Evolutionary conservation across 2,888 invertebrate genomes (phyloP).

Genomic region (Agrilus cyanescens): DNA sequence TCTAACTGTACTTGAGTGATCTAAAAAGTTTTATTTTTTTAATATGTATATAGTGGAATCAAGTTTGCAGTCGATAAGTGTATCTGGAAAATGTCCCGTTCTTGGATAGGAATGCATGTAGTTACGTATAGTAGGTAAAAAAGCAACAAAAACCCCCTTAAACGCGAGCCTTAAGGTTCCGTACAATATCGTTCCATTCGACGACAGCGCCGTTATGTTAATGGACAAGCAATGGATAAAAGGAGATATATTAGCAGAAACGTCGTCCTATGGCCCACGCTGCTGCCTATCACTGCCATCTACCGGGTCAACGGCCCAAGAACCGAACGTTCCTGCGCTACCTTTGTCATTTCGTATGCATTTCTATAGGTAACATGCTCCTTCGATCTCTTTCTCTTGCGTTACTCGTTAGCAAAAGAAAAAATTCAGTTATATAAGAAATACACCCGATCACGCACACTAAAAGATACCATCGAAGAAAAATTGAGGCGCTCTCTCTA

Average conservation of each 20-base stretch:
- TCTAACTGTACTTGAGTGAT: no score
- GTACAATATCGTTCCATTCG: slow-evolving; percentile 22
- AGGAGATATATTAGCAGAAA: slow-evolving; percentile 26
- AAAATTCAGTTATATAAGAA: not conserved
- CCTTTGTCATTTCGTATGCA: slow-evolving; percentile 13
- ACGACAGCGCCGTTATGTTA: slow-evolving; percentile 24
- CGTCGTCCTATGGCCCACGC: slow-evolving; percentile 28
- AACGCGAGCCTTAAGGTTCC: slow-evolving; percentile 20
- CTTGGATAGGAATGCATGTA: no score
- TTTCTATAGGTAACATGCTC: slow-evolving; percentile 9
- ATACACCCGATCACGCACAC: slow-evolving; percentile 8
- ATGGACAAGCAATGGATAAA: slow-evolving; percentile 23
- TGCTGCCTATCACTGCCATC: slow-evolving; percentile 29
- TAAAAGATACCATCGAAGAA: slow-evolving; percentile 5
- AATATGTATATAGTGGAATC: no score
- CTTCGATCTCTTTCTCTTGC: no score
- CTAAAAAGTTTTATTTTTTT: no score
- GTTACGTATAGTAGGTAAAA: not conserved
- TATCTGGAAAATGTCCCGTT: no score
- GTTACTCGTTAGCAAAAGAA: slow-evolving; percentile 11
- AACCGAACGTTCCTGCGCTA: slow-evolving; percentile 7
- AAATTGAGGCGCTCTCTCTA: not conserved
- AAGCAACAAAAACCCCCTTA: slow-evolving; percentile 7
- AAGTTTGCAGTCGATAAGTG: no score
- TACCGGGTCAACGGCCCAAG: slow-evolving; percentile 24